Evolutionary conservation across 1,140 invertebrate species (phyloP).

Genomic region (Drosophila guanche): DNA sequence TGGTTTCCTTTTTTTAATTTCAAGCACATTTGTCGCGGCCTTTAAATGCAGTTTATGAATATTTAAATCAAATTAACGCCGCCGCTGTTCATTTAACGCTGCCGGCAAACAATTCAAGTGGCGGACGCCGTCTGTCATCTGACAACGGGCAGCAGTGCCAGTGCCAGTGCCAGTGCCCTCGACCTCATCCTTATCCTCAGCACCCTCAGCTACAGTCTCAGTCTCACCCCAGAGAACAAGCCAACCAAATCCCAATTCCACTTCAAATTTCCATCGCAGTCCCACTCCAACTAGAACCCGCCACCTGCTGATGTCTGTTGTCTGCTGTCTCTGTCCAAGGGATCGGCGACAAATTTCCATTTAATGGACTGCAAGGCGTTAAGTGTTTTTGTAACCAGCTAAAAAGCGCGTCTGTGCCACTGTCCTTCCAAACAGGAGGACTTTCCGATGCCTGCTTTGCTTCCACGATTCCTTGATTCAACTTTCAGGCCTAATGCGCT

Average conservation of each 20-base stretch:
- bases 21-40: conserved; percentile 63
- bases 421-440: too few relatives aligned
- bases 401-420: conserved; percentile 30
- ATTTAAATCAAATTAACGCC: conserved; percentile 77
- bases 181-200: too few relatives aligned
- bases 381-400: conserved; percentile 74
- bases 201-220: too few relatives aligned
- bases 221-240: too few relatives aligned
- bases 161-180: too few relatives aligned
- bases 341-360: conserved; percentile 69
- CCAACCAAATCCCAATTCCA: background rate
- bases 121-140: conserved; percentile 2
- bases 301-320: conserved; percentile 6
- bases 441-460: background rate
- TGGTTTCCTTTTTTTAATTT: conserved; percentile 49
- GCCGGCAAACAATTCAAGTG: conserved; percentile 58
- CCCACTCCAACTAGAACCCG: conserved; percentile 1
- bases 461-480: background rate
- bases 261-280: background rate
- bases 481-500: conserved; percentile 53
- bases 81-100: conserved; percentile 50
- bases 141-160: too few relatives aligned
- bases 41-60: conserved; percentile 79
- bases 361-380: conserved; percentile 77
- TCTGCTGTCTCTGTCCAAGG: conserved; percentile 34